These are phyloP conservation scores for Danaus chrysippus DNA, from an alignment of 2,888 invertebrate species.

Conservation along the genomic window DNA sequence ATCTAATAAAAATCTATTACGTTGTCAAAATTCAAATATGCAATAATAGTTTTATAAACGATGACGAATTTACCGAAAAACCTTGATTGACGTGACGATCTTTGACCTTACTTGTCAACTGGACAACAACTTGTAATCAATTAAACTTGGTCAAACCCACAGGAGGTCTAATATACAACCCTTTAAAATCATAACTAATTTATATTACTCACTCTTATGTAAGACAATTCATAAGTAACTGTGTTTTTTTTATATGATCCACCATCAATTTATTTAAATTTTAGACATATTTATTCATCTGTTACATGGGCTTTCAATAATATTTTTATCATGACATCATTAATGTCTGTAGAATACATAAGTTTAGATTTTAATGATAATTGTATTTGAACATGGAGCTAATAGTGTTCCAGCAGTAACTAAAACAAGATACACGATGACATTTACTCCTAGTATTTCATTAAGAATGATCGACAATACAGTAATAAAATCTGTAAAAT, in stretches of 20 bases:
- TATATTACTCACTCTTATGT: conserved; percentile 38
- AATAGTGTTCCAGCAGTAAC: not conserved
- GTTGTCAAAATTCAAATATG: not conserved
- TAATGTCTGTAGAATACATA: not conserved
- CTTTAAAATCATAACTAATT: conserved; percentile 35
- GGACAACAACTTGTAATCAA: conserved; percentile 58
- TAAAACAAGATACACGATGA: conserved; percentile 29
- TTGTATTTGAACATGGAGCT: not conserved
- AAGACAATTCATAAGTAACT: conserved; percentile 43
- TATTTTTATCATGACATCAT: too few relatives aligned
- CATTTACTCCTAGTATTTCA: conserved; percentile 44
- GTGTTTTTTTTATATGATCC: not conserved
- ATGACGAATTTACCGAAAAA: conserved; percentile 48
- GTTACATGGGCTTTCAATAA: too few relatives aligned
- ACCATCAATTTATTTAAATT: too few relatives aligned
- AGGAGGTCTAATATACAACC: conserved; percentile 60
- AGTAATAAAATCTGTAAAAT: conserved; percentile 42
- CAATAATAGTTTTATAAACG: conserved; percentile 8
- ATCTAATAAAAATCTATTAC: conserved; percentile 1
- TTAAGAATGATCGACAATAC: conserved; percentile 45
- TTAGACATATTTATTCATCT: too few relatives aligned
- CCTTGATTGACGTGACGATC: conserved; percentile 61
- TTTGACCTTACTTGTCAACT: conserved; percentile 54
- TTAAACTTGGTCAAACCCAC: conserved; percentile 47
- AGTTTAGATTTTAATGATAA: not conserved